These are phyloP conservation scores for Orchesella flavescens DNA, from an alignment of 2,888 invertebrate species.

Conservation along the genomic window DNA sequence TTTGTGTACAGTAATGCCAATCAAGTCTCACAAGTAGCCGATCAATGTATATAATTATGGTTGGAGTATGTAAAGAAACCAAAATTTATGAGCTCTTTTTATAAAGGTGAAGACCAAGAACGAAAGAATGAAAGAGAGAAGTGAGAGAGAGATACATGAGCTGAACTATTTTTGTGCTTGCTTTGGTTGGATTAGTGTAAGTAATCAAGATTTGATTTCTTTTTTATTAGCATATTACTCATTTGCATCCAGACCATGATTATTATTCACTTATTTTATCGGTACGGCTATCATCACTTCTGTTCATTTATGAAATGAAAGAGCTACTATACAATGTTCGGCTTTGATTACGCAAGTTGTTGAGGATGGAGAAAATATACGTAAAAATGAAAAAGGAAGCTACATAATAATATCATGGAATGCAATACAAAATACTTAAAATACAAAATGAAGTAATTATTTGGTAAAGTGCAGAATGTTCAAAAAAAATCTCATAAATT, in stretches of 20 bases:
- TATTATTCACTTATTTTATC: slow-evolving; percentile 41
- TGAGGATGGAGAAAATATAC: too few relatives aligned
- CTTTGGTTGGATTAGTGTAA: not conserved
- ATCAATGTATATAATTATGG: slow-evolving; percentile 3
- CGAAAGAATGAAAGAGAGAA: too few relatives aligned
- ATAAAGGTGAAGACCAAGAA: slow-evolving; percentile 28
- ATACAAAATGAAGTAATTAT: too few relatives aligned
- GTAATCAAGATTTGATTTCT: not conserved
- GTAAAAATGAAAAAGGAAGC: slow-evolving; percentile 33
- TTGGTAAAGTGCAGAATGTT: too few relatives aligned
- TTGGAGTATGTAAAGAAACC: slow-evolving; percentile 4
- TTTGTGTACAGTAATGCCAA: slow-evolving; percentile 43
- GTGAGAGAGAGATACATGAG: too few relatives aligned
- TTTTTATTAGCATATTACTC: slow-evolving; percentile 9
- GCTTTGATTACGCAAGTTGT: slow-evolving; percentile 17
- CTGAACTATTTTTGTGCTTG: slow-evolving; percentile 12
- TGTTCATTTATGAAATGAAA: slow-evolving; percentile 6
- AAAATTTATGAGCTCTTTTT: not conserved
- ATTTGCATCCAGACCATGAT: slow-evolving; percentile 23
- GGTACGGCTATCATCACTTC: slow-evolving; percentile 37
- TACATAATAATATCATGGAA: not conserved
- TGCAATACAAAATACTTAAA: too few relatives aligned
- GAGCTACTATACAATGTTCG: too few relatives aligned
- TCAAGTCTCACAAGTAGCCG: slow-evolving; percentile 3
- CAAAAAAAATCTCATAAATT: too few relatives aligned